Percentiles rank a stretch among this genome's conserved stretches.
These are phyloP conservation scores for Rhizoglyphus robini DNA, from an alignment of 1,140 invertebrate species.

Conservation along the genomic window DNA sequence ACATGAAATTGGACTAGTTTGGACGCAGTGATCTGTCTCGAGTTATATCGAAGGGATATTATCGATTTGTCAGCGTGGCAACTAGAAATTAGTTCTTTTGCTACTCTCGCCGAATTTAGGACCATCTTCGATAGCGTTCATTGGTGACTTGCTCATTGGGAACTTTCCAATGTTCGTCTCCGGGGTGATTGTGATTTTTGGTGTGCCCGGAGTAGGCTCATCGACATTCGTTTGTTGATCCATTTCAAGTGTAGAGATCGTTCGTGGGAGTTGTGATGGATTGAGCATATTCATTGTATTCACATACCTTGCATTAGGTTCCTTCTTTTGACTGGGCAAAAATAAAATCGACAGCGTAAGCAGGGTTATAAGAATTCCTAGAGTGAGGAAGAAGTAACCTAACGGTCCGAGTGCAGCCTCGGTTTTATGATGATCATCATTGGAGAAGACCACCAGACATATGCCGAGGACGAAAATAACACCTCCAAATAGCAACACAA, in stretches of 20 bases:
- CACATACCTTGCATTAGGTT: not conserved
- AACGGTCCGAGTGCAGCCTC: not conserved
- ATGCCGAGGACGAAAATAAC: not conserved
- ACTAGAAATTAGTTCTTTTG: no score
- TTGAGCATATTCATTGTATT: not conserved
- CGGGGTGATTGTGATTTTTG: not conserved
- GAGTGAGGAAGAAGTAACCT: not conserved
- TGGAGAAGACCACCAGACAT: not conserved
- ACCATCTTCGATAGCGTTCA: not conserved
- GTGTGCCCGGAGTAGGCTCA: not conserved
- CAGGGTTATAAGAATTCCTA: not conserved
- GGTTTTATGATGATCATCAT: not conserved
- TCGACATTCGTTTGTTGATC: no score
- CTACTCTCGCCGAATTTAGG: no score
- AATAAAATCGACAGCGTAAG: not conserved
- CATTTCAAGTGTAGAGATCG: not conserved
- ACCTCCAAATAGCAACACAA: not conserved
- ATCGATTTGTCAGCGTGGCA: no score
- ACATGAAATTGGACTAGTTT: no score
- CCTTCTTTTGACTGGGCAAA: not conserved
- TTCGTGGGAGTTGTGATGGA: not conserved
- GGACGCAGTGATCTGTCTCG: no score
- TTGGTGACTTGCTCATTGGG: not conserved
- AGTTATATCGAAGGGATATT: no score
- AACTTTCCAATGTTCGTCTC: not conserved